Evolutionary conservation across 2,888 invertebrate species (phyloP).

Genomic region (Shargacucullia verbasci): DNA sequence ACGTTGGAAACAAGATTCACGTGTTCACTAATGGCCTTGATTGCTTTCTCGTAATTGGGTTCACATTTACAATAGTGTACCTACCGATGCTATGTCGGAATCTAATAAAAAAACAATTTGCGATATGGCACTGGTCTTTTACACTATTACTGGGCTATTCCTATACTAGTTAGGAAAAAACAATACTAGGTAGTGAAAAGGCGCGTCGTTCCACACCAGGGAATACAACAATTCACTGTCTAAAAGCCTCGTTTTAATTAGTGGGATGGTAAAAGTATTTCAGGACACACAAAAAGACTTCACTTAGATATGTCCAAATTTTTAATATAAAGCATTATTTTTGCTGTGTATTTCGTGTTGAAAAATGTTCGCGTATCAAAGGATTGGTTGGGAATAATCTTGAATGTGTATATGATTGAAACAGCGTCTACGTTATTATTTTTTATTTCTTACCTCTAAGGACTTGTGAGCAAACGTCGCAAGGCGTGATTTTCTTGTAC

Average conservation of each 20-base stretch:
- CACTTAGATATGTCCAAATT: too few species aligned
- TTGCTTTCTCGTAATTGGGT: conserved; percentile 22
- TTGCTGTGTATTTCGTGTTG: too few species aligned
- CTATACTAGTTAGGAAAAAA: conserved; percentile 6
- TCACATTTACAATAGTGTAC: conserved; percentile 1
- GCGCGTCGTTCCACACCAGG: conserved; percentile 31
- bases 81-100: conserved; percentile 14
- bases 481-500: conserved; percentile 98
- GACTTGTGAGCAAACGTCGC: conserved; percentile 97
- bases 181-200: conserved; percentile 10
- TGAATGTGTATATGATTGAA: not conserved
- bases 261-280: conserved; percentile 22
- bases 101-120: conserved; percentile 32
- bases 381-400: too few species aligned
- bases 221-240: conserved; percentile 25
- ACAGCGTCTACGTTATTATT: not conserved
- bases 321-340: too few species aligned
- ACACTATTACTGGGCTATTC: conserved; percentile 2
- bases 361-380: not conserved
- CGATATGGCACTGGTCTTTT: conserved; percentile 10
- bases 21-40: conserved; percentile 38
- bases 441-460: conserved; percentile 91
- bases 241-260: conserved; percentile 34
- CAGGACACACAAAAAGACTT: conserved; percentile 15
- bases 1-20: conserved; percentile 26